Base-by-base conservation (phyloP, 2,797 vertebrate species). In the Pseudopleuronectes americanus region DNA sequence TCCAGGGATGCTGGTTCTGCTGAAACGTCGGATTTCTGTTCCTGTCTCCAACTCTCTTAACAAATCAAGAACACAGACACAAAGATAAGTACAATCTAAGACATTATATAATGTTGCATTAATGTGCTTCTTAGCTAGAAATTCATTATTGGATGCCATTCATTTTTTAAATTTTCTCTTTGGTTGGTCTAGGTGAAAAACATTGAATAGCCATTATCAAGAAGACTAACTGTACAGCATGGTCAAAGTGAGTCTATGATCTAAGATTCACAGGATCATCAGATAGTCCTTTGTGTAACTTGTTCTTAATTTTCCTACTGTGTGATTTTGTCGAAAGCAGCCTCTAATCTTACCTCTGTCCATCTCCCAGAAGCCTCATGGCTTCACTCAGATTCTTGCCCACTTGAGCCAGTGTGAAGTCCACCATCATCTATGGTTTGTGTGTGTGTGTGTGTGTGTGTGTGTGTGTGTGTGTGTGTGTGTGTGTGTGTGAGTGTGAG, bases 361-460 rank as follows among this genome's bases (percentile, higher is more conserved):
- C 93, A 49, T 96, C 95, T 85, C 94, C 96, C 47, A 99, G 89
- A 86, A 98, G 96, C 92, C 91, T 95, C 96, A 99, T 96, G 47
- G 97, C 97, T 77, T 98, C 96, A 7, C 95, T 96, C 81, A 99
- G 93, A 84, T 97, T 97, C 80, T 91, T 96, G 24, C 96, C 96
- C 94, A 99, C 97, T 91, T 97, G 95, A 82, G 93, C 93, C 56
- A 99, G 89, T 1, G 94, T 94, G 41, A 95, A 92, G 83, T 99
- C 97, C 48, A 96, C 94, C 95, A 96, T 92, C 91, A 94, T 87
- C 71, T 57, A 71, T 57, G 4, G 51, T n/a, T 22, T 47, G 33
- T 17, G 17, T 52, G 54, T 51, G 3, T 8, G 3, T 62, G 2
- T 64, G 56, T 70, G 24, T 55, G 61, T 72, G 54, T 53, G 59